Base-by-base conservation (phyloP, 2,888 invertebrate genomes). In the Glomeris marginata region DNA sequence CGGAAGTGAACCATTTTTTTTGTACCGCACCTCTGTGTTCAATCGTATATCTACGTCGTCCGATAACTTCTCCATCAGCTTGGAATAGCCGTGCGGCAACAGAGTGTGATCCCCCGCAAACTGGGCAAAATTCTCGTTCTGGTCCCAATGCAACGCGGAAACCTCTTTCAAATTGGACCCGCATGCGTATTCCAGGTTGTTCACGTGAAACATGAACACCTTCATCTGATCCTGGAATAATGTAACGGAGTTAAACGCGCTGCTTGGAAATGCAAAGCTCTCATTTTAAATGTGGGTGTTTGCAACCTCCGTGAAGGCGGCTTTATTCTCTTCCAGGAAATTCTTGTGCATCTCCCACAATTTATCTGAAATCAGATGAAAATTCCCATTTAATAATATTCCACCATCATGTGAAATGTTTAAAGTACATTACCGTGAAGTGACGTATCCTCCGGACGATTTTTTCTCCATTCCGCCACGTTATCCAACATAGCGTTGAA, bases 161-260 rank as follows among this genome's bases (percentile, higher is more conserved):
- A 69, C 59, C 41, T 64, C 57, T 22, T 57, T 54, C 2, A 71
- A 57, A 28, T 58, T 56, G 3, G 64, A 59, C 13, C 72, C 71
- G 56, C 69, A 69, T 0, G 68, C 66, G 55, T 66, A 70, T 57
- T 72, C 71, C 47, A 71, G 59, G 55, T 69, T 71, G 50, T 68
- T 64, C 6, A 68, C 58, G 54, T 71, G 69, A 58, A 70, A 71
- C 49, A 68, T 62, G 15, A 72, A 57, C 28, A 70, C 51, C 33
- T 60, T 59, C 49, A 66, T 63, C 54, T 69, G 67, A 34, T 64
- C 62, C 65, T 68, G 56, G n/a, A n/a, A n/a, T n/a, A n/a, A n/a
- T n/a, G n/a, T n/a, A n/a, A n/a, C n/a, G n/a, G n/a, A 13, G 16
- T 13, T 41, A 13, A 41, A 8, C 11, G 16, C 10, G 16, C 11